Evolutionary conservation across 2,888 invertebrate species (phyloP).

Genomic region (Melieria crassipennis): DNA sequence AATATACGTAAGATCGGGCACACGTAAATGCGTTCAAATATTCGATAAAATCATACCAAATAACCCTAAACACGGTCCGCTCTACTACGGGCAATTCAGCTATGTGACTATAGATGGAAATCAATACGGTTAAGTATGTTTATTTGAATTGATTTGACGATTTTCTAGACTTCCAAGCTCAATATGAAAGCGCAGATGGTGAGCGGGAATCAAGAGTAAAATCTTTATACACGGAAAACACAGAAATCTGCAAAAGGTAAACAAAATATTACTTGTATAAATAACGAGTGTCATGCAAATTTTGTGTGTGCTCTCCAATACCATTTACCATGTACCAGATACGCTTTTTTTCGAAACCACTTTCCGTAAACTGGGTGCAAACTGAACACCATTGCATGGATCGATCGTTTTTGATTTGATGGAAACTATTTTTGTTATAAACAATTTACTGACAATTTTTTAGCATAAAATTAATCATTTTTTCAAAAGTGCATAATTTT

Average conservation of each 20-base stretch:
- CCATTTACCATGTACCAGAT: too few species aligned
- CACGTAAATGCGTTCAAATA: conserved; percentile 20
- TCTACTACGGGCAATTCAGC: not conserved
- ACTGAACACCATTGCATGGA: too few species aligned
- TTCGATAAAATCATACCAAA: conserved; percentile 7
- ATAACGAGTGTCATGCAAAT: not conserved
- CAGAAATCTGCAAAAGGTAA: conserved; percentile 79
- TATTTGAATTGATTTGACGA: not conserved
- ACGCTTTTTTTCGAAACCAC: too few species aligned
- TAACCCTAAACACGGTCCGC: not conserved
- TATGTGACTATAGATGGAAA: not conserved
- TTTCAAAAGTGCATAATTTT: too few species aligned
- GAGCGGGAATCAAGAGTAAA: conserved; percentile 86
- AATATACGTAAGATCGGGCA: not conserved
- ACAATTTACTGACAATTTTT: too few species aligned
- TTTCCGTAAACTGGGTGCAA: too few species aligned
- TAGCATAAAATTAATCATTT: too few species aligned
- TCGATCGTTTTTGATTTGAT: too few species aligned
- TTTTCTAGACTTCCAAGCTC: conserved; percentile 42
- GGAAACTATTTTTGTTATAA: too few species aligned
- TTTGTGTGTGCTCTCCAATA: too few species aligned
- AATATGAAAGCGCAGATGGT: conserved; percentile 75
- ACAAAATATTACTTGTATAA: conserved; percentile 5
- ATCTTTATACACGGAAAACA: conserved; percentile 94
- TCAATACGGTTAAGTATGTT: not conserved